Percentiles rank a stretch among this genome's conserved stretches.
These are phyloP conservation scores for Microtus ochrogaster DNA, from an alignment of 2,113 vertebrate species.

Conservation along the genomic window DNA sequence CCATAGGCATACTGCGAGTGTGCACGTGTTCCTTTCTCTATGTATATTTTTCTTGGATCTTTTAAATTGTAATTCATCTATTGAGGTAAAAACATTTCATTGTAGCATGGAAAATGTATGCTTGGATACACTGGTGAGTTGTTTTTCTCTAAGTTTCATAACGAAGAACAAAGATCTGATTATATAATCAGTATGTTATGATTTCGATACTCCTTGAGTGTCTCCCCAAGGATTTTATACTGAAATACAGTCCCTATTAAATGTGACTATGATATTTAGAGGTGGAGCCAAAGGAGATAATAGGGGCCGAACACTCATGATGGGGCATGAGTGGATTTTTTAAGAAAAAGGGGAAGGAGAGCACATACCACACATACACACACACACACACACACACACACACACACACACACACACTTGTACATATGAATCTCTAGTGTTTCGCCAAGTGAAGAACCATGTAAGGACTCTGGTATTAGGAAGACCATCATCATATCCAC, in stretches of 20 bases:
- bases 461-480: not conserved
- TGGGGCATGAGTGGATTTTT: not conserved
- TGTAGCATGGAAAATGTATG: not conserved
- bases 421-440: fast-evolving
- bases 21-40: not conserved
- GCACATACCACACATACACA: not conserved
- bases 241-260: not conserved
- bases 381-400: not conserved
- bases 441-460: not conserved
- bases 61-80: not conserved
- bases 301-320: fast-evolving
- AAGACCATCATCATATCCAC: not conserved
- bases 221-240: not conserved
- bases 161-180: conserved; percentile 49
- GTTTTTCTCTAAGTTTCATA: conserved; percentile 13
- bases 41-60: not conserved
- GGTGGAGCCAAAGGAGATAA: not conserved
- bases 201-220: not conserved
- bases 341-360: not conserved
- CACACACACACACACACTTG: not conserved
- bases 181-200: not conserved
- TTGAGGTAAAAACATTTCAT: not conserved
- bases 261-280: not conserved
- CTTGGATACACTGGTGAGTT: not conserved
- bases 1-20: not conserved